These are phyloP conservation scores for Polypedilum pembai DNA, from an alignment of 1,140 invertebrate genomes.

Conservation along the genomic window DNA sequence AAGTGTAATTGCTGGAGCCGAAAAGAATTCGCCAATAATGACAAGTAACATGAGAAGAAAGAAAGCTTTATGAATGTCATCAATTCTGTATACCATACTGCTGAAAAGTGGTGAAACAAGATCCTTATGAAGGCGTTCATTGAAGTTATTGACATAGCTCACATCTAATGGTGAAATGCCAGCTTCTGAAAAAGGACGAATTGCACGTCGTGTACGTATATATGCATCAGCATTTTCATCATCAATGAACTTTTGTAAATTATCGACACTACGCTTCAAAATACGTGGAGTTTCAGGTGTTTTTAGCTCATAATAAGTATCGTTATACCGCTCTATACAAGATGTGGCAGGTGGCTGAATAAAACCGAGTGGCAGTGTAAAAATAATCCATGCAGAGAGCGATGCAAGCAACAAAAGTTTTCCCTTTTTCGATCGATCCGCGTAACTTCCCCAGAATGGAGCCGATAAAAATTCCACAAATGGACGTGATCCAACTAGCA, in stretches of 20 bases:
- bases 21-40: constrained; percentile 95
- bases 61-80: constrained; percentile 94
- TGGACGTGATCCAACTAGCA: constrained; percentile 84
- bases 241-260: background rate
- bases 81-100: constrained; percentile 77
- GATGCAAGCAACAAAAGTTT: constrained; percentile 85
- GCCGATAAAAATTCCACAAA: constrained; percentile 97
- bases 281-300: constrained; percentile 40
- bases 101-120: constrained; percentile 90
- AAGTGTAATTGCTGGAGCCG: constrained; percentile 92
- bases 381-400: constrained; percentile 89
- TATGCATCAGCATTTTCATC: constrained; percentile 11
- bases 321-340: constrained; percentile 71
- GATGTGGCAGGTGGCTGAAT: constrained; percentile 86
- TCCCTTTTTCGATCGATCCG: constrained; percentile 83
- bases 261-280: background rate
- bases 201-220: constrained; percentile 31
- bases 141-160: constrained; percentile 72
- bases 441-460: constrained; percentile 94
- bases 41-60: constrained; percentile 87
- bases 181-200: constrained; percentile 42
- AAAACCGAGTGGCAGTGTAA: constrained; percentile 90
- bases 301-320: constrained; percentile 52
- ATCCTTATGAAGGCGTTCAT: constrained; percentile 60
- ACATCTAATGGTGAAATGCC: constrained; percentile 71